Conservation (phyloP, 92 coral and sea anemone genomes). For the Bergia puertoricense region DNA sequence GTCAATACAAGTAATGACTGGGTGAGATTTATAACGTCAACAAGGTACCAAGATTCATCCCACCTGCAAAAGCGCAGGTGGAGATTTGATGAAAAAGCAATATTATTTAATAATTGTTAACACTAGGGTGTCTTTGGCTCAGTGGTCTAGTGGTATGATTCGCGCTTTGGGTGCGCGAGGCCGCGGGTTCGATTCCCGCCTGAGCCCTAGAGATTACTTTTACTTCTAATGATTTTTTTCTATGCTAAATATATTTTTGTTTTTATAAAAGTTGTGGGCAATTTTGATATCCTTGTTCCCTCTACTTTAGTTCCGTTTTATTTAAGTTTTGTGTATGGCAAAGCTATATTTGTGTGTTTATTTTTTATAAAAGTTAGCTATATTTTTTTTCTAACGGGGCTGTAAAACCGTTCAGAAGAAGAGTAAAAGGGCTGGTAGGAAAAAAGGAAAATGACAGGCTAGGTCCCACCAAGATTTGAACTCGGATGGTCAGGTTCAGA, state of each 20-base stretch:
- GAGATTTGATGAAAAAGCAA: not conserved
- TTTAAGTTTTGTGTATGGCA: too few relatives aligned
- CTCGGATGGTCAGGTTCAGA: conserved; percentile 3
- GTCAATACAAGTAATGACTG: not conserved
- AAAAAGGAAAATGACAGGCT: too few relatives aligned
- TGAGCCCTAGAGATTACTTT: not conserved
- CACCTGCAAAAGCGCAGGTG: not conserved
- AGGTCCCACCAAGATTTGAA: conserved; percentile 8
- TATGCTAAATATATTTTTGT: too few relatives aligned
- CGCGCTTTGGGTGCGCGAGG: conserved; percentile 37
- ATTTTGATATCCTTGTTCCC: too few relatives aligned
- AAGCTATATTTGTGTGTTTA: too few relatives aligned
- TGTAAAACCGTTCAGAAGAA: too few relatives aligned
- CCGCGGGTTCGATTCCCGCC: conserved; percentile 31
- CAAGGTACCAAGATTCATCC: not conserved
- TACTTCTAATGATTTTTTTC: not conserved
- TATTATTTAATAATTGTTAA: not conserved
- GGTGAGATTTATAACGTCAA: not conserved
- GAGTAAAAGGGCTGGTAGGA: too few relatives aligned
- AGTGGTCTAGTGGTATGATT: conserved; percentile 30
- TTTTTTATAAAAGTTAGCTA: too few relatives aligned
- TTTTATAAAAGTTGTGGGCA: too few relatives aligned
- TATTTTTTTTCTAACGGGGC: too few relatives aligned
- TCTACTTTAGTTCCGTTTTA: too few relatives aligned
- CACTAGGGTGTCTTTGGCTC: not conserved